Conservation (phyloP, 1,140 invertebrate genomes). For the Gonioctena quinquepunctata region DNA sequence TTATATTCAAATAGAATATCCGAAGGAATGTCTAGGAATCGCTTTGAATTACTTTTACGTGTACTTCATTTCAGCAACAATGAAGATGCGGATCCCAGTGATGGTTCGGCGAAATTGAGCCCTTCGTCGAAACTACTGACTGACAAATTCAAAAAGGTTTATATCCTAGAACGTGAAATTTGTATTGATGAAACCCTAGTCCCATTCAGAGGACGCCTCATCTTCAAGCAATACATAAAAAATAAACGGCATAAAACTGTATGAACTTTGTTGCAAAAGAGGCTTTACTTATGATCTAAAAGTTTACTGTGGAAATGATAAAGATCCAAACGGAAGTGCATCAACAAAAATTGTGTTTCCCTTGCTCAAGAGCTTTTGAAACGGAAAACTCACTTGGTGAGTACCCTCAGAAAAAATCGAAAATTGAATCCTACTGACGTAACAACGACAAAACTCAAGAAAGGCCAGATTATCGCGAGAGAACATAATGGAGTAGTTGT, state of each 20-base stretch:
- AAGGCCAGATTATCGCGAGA: conserved; percentile 43
- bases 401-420: conserved; percentile 54
- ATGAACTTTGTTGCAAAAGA: conserved; percentile 7
- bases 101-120: not conserved
- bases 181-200: not conserved
- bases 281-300: not conserved
- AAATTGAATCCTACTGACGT: conserved; percentile 51
- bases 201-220: not conserved
- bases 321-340: not conserved
- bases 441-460: conserved; percentile 50
- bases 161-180: conserved; percentile 2
- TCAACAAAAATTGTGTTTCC: not conserved
- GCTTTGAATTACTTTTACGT: conserved; percentile 5
- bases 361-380: conserved; percentile 53
- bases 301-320: conserved; percentile 14
- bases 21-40: not conserved
- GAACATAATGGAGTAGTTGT: conserved; percentile 53
- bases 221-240: not conserved
- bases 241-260: not conserved
- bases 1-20: not conserved
- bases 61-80: conserved; percentile 13
- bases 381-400: conserved; percentile 56
- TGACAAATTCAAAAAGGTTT: conserved; percentile 1
- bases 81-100: not conserved
- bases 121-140: not conserved